Evolutionary conservation across 30 jellyfish, hydroid and myxozoan species (phyloP).

Genomic region (Turritopsis rubra): DNA sequence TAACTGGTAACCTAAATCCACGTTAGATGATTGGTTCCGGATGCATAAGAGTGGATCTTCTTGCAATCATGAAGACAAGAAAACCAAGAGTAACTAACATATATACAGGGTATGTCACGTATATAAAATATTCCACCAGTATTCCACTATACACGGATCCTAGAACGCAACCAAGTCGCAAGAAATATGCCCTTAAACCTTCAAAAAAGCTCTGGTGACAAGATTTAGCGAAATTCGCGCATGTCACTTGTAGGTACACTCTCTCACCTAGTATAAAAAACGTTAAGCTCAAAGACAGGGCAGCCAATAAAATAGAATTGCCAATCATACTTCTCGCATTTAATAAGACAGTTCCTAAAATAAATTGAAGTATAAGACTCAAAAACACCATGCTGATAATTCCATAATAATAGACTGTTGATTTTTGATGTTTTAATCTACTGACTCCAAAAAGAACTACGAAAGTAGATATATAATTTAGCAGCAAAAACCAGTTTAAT

Average conservation of each 20-base stretch:
- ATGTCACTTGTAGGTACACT: not conserved
- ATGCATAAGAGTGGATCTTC: not conserved
- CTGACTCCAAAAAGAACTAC: not conserved
- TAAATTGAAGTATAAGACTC: not conserved
- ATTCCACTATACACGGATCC: not conserved
- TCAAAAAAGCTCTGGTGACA: not conserved
- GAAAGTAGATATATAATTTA: not conserved
- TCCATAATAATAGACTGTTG: not conserved
- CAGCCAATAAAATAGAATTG: not conserved
- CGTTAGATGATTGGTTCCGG: not conserved
- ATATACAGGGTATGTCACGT: not conserved
- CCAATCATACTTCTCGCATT: not conserved
- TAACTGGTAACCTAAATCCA: no score
- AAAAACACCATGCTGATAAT: not conserved
- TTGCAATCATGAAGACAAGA: not conserved
- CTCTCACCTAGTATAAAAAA: not conserved
- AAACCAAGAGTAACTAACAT: not conserved
- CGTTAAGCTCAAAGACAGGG: not conserved
- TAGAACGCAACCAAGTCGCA: not conserved
- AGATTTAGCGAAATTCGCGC: not conserved
- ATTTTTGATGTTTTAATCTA: not conserved
- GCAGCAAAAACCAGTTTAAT: not conserved
- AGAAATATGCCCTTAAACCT: not conserved
- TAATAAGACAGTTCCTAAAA: not conserved
- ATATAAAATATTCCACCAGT: not conserved